These are phyloP conservation scores for Phania funesta DNA, from an alignment of 2,888 invertebrate species.

Conservation along the genomic window DNA sequence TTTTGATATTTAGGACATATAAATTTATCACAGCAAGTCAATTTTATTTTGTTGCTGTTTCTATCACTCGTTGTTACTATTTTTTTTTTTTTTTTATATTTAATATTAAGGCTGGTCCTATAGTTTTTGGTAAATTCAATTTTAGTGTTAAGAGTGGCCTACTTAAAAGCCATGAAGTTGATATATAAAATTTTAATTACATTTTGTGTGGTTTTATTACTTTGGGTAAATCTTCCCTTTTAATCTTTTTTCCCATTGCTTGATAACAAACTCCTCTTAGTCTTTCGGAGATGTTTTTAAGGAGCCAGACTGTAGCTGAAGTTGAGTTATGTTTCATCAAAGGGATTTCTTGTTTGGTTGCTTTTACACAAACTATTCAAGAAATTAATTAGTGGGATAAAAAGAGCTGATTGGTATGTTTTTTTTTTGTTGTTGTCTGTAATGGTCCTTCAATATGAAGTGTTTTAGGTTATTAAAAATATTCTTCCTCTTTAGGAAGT, in stretches of 20 bases:
- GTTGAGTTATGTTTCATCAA: background rate
- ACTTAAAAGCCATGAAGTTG: constrained; percentile 69
- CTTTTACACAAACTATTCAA: background rate
- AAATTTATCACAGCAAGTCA: constrained; percentile 1
- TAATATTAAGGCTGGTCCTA: background rate
- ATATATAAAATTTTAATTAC: constrained; percentile 66
- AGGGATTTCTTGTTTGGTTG: background rate
- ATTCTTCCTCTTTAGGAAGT: background rate
- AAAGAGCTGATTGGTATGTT: constrained; percentile 2
- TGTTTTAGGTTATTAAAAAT: background rate
- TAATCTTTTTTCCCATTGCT: background rate
- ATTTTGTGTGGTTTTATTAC: constrained; percentile 64
- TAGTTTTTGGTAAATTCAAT: constrained; percentile 31
- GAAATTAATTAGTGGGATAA: constrained; percentile 40
- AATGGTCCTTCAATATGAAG: background rate
- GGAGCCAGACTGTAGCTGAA: background rate
- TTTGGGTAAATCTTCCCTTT: constrained; percentile 73
- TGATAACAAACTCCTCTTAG: background rate
- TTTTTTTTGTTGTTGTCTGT: background rate
- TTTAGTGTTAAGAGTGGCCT: background rate
- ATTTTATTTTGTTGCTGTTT: constrained; percentile 3
- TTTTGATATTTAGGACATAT: background rate
- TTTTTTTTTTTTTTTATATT: constrained; percentile 17
- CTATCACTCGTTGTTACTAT: background rate
- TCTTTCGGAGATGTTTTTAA: no score